Conservation (phyloP, 1,140 invertebrate genomes). For the Acromyrmex echinatior region DNA sequence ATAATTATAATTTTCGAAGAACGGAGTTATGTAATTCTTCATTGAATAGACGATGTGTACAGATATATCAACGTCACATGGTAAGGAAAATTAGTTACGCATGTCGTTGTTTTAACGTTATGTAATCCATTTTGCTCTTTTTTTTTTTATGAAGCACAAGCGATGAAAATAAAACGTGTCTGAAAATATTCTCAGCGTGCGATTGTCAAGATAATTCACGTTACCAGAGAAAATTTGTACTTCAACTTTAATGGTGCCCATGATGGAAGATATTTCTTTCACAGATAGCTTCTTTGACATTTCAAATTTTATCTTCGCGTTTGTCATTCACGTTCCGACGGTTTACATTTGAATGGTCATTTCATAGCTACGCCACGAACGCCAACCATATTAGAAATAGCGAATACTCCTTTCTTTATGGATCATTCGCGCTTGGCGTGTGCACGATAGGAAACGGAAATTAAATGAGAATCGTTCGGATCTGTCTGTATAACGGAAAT, state of each 20-base stretch:
- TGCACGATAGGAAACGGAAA: constrained; percentile 72
- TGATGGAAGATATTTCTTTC: background rate
- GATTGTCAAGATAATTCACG: constrained; percentile 3
- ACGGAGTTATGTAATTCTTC: constrained; percentile 1
- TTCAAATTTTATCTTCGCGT: constrained; percentile 31
- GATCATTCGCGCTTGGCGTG: constrained; percentile 38
- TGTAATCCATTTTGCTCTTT: constrained; percentile 19
- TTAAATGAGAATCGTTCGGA: constrained; percentile 76
- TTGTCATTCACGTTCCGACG: constrained; percentile 6
- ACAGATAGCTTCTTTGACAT: background rate
- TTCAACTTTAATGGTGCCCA: background rate
- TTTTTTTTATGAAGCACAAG: constrained; percentile 10
- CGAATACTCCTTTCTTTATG: constrained; percentile 36
- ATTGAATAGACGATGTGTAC: constrained; percentile 9
- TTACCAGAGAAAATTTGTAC: background rate
- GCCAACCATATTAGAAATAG: constrained; percentile 49
- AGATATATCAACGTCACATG: constrained; percentile 26
- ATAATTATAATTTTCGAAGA: background rate
- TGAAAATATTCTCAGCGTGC: background rate
- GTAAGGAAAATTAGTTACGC: constrained; percentile 33
- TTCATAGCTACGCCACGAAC: constrained; percentile 18
- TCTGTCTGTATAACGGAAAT: constrained; percentile 71
- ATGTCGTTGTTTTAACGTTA: constrained; percentile 16
- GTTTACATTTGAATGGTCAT: constrained; percentile 46
- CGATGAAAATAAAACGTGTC: constrained; percentile 31